Conservation (phyloP, 2,113 vertebrate species). For the Ardeotis arabs region DNA sequence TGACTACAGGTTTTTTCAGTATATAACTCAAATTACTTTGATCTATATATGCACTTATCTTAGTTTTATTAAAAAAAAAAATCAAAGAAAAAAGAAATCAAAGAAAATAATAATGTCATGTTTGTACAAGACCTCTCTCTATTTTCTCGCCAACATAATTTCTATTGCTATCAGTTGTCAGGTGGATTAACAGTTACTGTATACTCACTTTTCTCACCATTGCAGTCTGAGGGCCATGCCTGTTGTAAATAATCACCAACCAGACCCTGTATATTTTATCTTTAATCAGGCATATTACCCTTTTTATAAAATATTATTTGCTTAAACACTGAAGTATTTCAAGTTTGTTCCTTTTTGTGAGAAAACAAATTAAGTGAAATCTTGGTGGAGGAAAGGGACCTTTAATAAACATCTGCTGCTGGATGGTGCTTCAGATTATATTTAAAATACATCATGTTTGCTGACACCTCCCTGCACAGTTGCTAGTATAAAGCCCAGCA, state of each 20-base stretch:
- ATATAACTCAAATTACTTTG: constrained; percentile 18
- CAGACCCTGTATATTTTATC: constrained; percentile 10
- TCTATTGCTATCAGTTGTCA: constrained; percentile 25
- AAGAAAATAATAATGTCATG: neutral
- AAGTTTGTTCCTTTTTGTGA: constrained; percentile 30
- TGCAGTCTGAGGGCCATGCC: neutral
- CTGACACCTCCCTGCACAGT: constrained; percentile 63
- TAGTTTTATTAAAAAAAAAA: neutral
- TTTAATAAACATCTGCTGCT: constrained; percentile 62
- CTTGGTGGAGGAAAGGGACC: neutral
- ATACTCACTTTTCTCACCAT: neutral
- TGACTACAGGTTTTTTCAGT: neutral
- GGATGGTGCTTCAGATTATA: constrained; percentile 47
- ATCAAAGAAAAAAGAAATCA: neutral
- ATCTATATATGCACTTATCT: constrained; percentile 1
- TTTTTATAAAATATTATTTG: constrained; percentile 49
- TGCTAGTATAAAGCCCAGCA: constrained; percentile 50
- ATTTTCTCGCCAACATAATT: neutral
- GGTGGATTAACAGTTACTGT: constrained; percentile 37
- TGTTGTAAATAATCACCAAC: constrained; percentile 36
- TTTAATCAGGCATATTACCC: constrained; percentile 46
- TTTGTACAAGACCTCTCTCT: neutral
- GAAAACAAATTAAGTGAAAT: constrained; percentile 38
- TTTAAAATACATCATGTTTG: constrained; percentile 68
- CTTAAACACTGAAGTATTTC: constrained; percentile 46